Conservation (phyloP, 30 jellyfish, hydroid and myxozoan species). For the Haliclystus octoradiatus region DNA sequence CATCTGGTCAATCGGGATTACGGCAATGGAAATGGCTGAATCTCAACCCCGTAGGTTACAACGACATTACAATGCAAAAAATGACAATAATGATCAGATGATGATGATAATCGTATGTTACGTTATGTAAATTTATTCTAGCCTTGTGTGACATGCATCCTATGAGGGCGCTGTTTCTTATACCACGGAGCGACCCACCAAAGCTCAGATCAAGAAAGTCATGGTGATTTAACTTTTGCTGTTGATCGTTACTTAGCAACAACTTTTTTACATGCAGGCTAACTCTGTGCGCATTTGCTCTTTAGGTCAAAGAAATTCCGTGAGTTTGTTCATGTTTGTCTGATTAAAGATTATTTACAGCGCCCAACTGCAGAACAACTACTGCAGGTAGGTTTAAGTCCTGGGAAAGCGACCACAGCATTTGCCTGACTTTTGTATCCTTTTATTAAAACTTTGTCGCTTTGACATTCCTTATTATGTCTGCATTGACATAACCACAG, state of each 20-base stretch:
- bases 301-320: conserved; percentile 94
- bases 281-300: too few relatives aligned
- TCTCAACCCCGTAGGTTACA: conserved; percentile 92
- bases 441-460: too few relatives aligned
- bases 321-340: conserved; percentile 92
- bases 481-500: too few relatives aligned
- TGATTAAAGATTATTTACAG: conserved; percentile 83
- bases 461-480: too few relatives aligned
- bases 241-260: background rate
- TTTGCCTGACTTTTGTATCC: too few relatives aligned
- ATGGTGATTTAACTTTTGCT: conserved; percentile 38
- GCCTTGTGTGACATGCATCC: conserved; percentile 99
- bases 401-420: too few relatives aligned
- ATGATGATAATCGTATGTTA: too few relatives aligned
- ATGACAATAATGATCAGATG: background rate
- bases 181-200: conserved; percentile 99
- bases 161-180: conserved; percentile 94
- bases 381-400: conserved; percentile 55
- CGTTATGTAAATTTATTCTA: too few relatives aligned
- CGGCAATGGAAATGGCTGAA: conserved; percentile 99
- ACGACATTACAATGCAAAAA: background rate
- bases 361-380: conserved; percentile 98
- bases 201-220: conserved; percentile 75
- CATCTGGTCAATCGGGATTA: conserved; percentile 98
- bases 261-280: too few relatives aligned